These are phyloP conservation scores for Slavum lentiscoides DNA, from an alignment of 2,888 invertebrate species.

Conservation along the genomic window DNA sequence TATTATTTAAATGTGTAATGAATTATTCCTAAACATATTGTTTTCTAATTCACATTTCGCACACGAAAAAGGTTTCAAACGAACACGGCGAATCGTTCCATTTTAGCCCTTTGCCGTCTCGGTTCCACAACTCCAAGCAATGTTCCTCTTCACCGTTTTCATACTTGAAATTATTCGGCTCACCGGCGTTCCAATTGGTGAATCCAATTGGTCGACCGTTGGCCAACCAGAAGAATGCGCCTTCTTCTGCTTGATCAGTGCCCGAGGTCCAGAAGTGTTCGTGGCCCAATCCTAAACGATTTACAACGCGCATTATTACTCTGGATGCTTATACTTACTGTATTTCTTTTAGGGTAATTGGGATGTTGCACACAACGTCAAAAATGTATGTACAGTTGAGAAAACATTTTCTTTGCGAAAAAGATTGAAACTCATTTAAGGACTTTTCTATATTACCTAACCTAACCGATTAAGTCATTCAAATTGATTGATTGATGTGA, in stretches of 20 bases:
- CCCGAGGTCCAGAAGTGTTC: slow-evolving; percentile 94
- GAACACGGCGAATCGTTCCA: slow-evolving; percentile 95
- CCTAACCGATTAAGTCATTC: no score
- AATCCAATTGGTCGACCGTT: slow-evolving; percentile 85
- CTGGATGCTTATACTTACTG: no score
- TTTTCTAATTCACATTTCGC: slow-evolving; percentile 64
- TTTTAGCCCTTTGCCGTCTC: slow-evolving; percentile 87
- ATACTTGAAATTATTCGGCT: slow-evolving; percentile 90
- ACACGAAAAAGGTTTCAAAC: slow-evolving; percentile 89
- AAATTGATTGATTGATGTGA: no score
- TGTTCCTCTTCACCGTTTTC: slow-evolving; percentile 93
- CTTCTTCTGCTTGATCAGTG: slow-evolving; percentile 88
- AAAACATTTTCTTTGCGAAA: no score
- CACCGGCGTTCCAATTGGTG: slow-evolving; percentile 92
- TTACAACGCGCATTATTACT: background rate
- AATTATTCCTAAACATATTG: slow-evolving; percentile 6
- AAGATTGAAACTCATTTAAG: no score
- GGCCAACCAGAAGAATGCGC: slow-evolving; percentile 91
- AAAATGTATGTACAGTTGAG: no score
- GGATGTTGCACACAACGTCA: no score
- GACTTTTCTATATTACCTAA: no score
- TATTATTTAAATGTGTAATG: background rate
- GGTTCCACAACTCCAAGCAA: slow-evolving; percentile 87
- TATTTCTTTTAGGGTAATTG: no score
- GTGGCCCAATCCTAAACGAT: slow-evolving; percentile 73